Evolutionary conservation across 2,888 invertebrate genomes (phyloP), one percentile per base, ranked within the genome.

Genomic region (Exephanes ischioxanthus): DNA sequence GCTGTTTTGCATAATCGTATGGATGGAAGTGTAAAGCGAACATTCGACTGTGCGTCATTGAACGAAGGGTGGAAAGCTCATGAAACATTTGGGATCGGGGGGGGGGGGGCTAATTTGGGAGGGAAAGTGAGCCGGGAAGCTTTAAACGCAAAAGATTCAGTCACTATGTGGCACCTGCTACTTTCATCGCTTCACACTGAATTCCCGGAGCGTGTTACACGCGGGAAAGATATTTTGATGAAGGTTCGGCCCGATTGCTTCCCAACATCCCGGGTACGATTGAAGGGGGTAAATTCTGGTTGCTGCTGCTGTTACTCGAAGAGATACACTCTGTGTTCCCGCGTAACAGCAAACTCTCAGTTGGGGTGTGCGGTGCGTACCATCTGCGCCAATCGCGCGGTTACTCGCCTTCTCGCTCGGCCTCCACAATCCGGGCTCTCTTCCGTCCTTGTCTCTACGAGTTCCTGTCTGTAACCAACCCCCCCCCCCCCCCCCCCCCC

Each of bases 311-410:
- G 63, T 73, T 55, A 30, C 37, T n/a, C 51, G 58, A 72, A 80
- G 55, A 72, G 77, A 73, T 81, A 81, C 77, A 73, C 73, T 53
- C n/a, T 68, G 33, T 37, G 67, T 83, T 72, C 45, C 19, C 33
- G 19, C 41, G 45, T 73, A 63, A 68, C 75, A 45, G 68, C 75
- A 73, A 79, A 85, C 71, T 82, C 79, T 70, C 51, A 58, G 66
- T 67, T 78, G 82, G 82, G 70, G 26, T 80, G 53, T 86, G 83
- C 79, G 86, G 83, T 75, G 80, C 88, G 90, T 90, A 90, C 90
- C 92, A 92, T 93, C 92, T 93, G 92, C 90, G 91, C 87, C 89
- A 89, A 90, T 90, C 84, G 87, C 82, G 87, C 84, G 89, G 83
- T 86, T 84, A 79, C 75, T 81, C 83, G 61, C 68, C 53, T 58